These are phyloP conservation scores for Phengaris arion DNA, from an alignment of 2,888 invertebrate genomes.

Conservation along the genomic window DNA sequence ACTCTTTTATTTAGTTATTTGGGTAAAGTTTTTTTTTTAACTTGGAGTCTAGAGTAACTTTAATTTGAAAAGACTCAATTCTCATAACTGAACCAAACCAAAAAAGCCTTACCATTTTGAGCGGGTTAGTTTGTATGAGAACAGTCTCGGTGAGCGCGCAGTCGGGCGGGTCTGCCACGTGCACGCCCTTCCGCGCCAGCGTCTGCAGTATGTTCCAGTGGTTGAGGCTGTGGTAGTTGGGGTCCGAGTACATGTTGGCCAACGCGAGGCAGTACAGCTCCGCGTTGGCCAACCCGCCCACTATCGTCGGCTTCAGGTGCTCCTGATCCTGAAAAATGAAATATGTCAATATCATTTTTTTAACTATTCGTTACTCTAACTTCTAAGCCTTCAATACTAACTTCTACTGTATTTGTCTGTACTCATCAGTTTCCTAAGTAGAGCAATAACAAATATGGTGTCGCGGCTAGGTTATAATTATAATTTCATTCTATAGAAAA, in stretches of 20 bases:
- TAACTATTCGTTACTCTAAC: not conserved
- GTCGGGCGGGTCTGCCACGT: conserved; percentile 89
- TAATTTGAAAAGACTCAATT: too few relatives aligned
- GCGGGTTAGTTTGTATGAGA: conserved; percentile 96
- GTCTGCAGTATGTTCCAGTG: conserved; percentile 97
- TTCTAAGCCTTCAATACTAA: too few relatives aligned
- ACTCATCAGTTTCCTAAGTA: too few relatives aligned
- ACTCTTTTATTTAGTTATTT: too few relatives aligned
- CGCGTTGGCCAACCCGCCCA: conserved; percentile 94
- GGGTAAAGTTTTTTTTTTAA: too few relatives aligned
- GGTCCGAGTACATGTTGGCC: conserved; percentile 97
- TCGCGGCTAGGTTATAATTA: not conserved
- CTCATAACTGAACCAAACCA: not conserved
- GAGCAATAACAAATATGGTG: too few relatives aligned
- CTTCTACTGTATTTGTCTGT: too few relatives aligned
- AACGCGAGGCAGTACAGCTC: conserved; percentile 96
- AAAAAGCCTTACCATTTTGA: conserved; percentile 89
- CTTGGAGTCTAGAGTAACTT: too few relatives aligned
- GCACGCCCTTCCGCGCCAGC: conserved; percentile 93
- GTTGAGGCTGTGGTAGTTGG: conserved; percentile 96
- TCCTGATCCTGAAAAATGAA: conserved; percentile 87
- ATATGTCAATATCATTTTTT: not conserved
- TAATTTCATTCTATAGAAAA: not conserved
- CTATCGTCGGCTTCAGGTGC: conserved; percentile 95
- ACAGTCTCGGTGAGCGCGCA: conserved; percentile 96